Base-by-base conservation (phyloP, 2,113 vertebrate species). In the Nothoprocta pentlandii region DNA sequence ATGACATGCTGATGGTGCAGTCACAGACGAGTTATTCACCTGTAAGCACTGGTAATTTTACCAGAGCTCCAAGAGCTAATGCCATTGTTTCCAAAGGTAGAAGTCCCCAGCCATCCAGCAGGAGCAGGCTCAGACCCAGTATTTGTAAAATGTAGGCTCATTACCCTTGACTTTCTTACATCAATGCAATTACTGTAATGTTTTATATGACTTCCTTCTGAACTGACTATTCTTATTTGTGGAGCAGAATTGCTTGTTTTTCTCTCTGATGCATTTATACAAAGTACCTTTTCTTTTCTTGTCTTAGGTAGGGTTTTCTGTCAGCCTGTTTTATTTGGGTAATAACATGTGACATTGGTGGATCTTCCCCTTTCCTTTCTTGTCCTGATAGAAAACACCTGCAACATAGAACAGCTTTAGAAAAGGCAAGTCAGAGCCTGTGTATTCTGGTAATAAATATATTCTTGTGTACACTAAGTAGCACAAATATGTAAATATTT, bases 401-500 rank as follows among this genome's bases (percentile, higher is more conserved):
- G 7, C 94, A 94, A 66, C 75, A 84, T 49, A 63, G 73, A 91
- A 47, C 54, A 95, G 94, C 85, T 90, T 79, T 81, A 39, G 22
- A 41, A 78, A 95, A 95, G 84, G 85, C 95, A 83, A 93, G 88
- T 80, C 69, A 73, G 61, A 94, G 49, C 67, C n/a, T 75, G 32
- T 90, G 64, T 93, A 73, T 7, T 76, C 17, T 28, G 39, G 51
- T 44, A 67, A 64, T 62, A 89, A 88, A 90, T 91, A 66, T 66
- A 8, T 85, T 89, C 95, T 93, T 78, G 66, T 28, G 73, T 92
- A 96, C 89, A 94, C 14, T 2, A 4, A 95, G 87, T 66, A 76
- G 66, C 83, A 95, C 84, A 94, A 97, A 97, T 96, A 97, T 90
- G 91, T 96, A 97, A 97, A 96, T 97, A 93, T 93, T 97, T 92